phyloP scores from a whole-genome alignment of 2,113 vertebrate genomes.

The Gavia stellata region DNA sequence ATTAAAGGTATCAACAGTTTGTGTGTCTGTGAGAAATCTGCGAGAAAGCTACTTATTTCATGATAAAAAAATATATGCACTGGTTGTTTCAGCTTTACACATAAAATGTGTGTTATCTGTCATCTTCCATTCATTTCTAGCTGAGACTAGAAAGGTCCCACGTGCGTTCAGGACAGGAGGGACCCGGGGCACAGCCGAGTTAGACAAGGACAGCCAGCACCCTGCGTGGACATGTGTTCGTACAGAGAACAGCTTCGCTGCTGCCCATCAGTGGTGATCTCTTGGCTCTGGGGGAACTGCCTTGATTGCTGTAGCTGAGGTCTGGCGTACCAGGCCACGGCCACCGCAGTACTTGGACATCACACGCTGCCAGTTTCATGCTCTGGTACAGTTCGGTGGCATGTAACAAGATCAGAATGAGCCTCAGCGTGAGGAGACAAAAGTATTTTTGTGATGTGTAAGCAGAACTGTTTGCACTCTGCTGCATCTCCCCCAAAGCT shows the following conservation, averaged over 20 bases:
- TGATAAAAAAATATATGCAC: slow-evolving; percentile 58
- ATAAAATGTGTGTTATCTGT: not conserved
- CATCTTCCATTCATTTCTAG: not conserved
- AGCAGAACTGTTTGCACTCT: not conserved
- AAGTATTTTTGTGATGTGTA: not conserved
- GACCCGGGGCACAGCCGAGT: not conserved
- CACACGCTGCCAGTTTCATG: not conserved
- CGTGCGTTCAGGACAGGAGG: not conserved
- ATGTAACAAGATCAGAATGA: not conserved
- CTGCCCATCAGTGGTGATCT: not conserved
- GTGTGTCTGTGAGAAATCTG: slow-evolving; percentile 34
- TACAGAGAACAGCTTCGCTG: not conserved
- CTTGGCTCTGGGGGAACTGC: not conserved
- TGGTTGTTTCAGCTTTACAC: slow-evolving; percentile 65
- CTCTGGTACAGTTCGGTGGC: not conserved
- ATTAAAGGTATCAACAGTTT: slow-evolving; percentile 53
- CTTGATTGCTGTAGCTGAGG: not conserved
- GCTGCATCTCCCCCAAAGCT: not conserved
- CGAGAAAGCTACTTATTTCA: slow-evolving; percentile 46
- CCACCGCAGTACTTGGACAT: not conserved
- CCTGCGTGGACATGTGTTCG: not conserved
- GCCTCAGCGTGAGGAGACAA: not conserved
- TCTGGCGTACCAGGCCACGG: not conserved
- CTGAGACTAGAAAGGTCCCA: not conserved
- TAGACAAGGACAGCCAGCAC: not conserved